Evolutionary conservation across 2,888 invertebrate genomes (phyloP).

Genomic region (Euspilapteryx auroguttella): DNA sequence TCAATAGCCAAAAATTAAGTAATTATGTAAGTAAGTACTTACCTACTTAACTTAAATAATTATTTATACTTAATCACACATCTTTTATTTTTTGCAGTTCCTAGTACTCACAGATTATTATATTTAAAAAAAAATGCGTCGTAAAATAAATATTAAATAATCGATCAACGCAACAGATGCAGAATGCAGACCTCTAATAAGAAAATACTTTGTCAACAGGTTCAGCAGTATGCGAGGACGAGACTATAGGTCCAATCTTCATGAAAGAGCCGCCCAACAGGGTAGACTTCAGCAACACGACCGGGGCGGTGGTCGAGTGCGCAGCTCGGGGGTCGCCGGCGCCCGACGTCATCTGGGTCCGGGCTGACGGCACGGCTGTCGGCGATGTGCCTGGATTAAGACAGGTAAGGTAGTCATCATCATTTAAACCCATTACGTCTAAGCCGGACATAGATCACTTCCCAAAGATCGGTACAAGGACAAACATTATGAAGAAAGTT

Average conservation of each 20-base stretch:
- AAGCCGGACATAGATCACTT: too few relatives aligned
- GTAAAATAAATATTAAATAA: not conserved
- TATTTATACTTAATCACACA: not conserved
- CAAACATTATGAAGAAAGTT: too few relatives aligned
- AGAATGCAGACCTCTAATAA: too few relatives aligned
- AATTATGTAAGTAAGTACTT: too few relatives aligned
- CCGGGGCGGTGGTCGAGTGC: slow-evolving; percentile 91
- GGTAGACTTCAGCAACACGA: slow-evolving; percentile 92
- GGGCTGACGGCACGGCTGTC: slow-evolving; percentile 87
- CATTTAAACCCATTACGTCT: too few relatives aligned
- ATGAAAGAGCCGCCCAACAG: slow-evolving; percentile 89
- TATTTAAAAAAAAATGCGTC: too few relatives aligned
- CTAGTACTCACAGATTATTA: too few relatives aligned
- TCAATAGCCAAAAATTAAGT: not conserved
- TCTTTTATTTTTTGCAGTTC: too few relatives aligned
- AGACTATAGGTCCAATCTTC: slow-evolving; percentile 87
- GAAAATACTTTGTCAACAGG: slow-evolving; percentile 22
- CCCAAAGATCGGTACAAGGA: too few relatives aligned
- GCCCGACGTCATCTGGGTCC: slow-evolving; percentile 92
- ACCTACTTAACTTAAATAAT: not conserved
- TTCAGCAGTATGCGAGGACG: slow-evolving; percentile 67
- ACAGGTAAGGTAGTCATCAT: too few relatives aligned
- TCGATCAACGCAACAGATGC: too few relatives aligned
- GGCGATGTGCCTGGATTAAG: slow-evolving; percentile 87
- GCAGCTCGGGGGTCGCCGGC: slow-evolving; percentile 88